Conservation (phyloP, 2,797 vertebrate species). For the Meda fulgida region DNA sequence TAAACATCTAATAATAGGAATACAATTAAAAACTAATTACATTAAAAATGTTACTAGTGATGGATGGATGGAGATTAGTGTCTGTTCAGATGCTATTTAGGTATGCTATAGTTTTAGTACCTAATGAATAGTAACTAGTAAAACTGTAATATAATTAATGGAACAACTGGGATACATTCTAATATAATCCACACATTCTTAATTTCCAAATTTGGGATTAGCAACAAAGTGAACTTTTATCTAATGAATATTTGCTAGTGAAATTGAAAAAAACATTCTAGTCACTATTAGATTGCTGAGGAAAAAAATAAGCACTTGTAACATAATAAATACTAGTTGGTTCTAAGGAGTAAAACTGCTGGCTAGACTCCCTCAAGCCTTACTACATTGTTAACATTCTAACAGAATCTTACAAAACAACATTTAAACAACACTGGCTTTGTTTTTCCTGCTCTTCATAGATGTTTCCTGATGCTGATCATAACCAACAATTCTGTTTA, state of each 20-base stretch:
- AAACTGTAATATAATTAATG: background rate
- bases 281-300: background rate
- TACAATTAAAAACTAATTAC: background rate
- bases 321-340: background rate
- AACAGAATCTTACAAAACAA: background rate
- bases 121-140: background rate
- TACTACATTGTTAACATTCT: background rate
- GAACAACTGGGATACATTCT: background rate
- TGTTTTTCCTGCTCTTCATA: conserved; percentile 20
- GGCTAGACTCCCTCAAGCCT: background rate
- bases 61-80: background rate
- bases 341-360: background rate
- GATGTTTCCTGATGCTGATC: conserved; percentile 31
- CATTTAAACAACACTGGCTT: conserved; percentile 24
- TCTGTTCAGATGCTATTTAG: background rate
- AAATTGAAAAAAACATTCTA: background rate
- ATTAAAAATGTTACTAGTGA: background rate
- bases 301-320: background rate
- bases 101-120: background rate
- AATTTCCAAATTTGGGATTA: background rate
- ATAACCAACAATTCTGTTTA: background rate
- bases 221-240: background rate
- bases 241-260: background rate
- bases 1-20: no score
- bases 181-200: background rate